Evolutionary conservation across 2,797 vertebrate genomes (phyloP).

Genomic region (Propithecus deckenii): DNA sequence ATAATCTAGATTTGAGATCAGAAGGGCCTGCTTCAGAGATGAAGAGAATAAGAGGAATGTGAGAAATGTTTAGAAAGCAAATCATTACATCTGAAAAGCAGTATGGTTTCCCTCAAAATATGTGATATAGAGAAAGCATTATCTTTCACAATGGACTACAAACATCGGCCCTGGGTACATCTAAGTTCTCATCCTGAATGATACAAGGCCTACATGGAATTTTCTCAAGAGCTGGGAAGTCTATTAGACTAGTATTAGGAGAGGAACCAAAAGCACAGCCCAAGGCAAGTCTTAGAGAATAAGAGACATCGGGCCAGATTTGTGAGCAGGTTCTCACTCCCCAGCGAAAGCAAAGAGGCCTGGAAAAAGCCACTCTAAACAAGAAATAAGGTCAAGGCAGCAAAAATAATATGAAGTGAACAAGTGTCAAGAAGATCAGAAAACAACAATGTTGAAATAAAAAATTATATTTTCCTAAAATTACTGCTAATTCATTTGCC

Average conservation of each 20-base stretch:
- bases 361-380: conserved; percentile 61
- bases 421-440: conserved; percentile 37
- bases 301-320: conserved; percentile 59
- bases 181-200: conserved; percentile 2
- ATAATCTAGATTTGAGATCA: neutral
- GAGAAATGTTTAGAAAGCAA: conserved; percentile 46
- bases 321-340: conserved; percentile 63
- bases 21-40: neutral
- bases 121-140: conserved; percentile 26
- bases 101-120: neutral
- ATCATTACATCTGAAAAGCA: conserved; percentile 30
- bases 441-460: conserved; percentile 79
- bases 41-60: neutral
- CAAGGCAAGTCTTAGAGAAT: conserved; percentile 13
- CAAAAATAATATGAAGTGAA: conserved; percentile 79
- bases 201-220: neutral
- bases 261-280: conserved; percentile 20
- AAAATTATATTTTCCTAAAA: conserved; percentile 61
- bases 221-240: conserved; percentile 45
- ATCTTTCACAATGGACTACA: conserved; percentile 15
- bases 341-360: conserved; percentile 63
- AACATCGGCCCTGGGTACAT: neutral
- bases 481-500: conserved; percentile 58
- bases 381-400: conserved; percentile 79
- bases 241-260: conserved; percentile 22